Evolutionary conservation across 2,888 invertebrate genomes (phyloP).

Genomic region (Cyaniris semiargus): DNA sequence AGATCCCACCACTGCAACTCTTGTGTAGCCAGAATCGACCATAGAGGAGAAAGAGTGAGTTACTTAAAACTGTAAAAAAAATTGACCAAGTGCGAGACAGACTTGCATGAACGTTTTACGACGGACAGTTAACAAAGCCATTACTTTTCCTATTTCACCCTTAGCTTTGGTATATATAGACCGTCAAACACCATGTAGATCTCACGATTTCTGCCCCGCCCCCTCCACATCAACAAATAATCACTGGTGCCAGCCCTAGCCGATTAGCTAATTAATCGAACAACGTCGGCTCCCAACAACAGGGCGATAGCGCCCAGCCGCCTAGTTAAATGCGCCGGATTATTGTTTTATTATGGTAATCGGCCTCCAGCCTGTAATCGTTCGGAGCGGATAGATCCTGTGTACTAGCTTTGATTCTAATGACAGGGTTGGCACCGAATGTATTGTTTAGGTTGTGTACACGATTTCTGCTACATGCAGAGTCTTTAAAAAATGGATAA

Average conservation of each 20-base stretch:
- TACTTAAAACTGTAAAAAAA: too few relatives aligned
- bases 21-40: too few relatives aligned
- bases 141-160: too few relatives aligned
- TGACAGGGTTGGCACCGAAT: not conserved
- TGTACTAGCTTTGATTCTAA: not conserved
- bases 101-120: too few relatives aligned
- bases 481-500: not conserved
- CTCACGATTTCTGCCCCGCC: too few relatives aligned
- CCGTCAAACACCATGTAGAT: too few relatives aligned
- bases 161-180: too few relatives aligned
- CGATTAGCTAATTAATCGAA: slow-evolving; percentile 13
- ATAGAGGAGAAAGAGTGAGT: too few relatives aligned
- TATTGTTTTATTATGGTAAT: slow-evolving; percentile 21
- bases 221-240: not conserved
- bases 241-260: not conserved
- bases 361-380: not conserved
- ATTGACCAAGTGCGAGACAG: too few relatives aligned
- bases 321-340: slow-evolving; percentile 1
- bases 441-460: not conserved
- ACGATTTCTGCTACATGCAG: not conserved
- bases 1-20: too few relatives aligned
- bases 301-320: not conserved
- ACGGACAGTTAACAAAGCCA: too few relatives aligned
- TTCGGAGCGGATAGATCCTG: not conserved
- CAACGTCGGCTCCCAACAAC: slow-evolving; percentile 14